Conservation (phyloP, 2,797 vertebrate species). For the Cyprinodon diabolis region DNA sequence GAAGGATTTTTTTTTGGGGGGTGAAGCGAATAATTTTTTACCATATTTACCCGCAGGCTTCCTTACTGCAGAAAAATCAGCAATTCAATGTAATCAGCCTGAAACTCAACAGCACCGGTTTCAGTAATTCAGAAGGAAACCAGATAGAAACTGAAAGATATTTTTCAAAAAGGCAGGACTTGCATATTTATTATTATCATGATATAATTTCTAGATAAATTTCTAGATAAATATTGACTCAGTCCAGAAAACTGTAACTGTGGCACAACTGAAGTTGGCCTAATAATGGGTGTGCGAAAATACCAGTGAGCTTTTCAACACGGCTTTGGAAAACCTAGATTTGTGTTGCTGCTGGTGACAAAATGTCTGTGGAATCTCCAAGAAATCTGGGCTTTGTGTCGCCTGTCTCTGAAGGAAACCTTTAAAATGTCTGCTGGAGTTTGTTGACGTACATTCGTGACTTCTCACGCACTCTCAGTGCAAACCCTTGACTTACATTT, state of each 20-base stretch:
- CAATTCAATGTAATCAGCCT: too few relatives aligned
- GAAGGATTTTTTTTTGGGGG: too few relatives aligned
- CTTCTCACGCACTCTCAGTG: constrained; percentile 22
- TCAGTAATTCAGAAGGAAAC: neutral
- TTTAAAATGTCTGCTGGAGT: neutral
- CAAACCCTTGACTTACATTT: constrained; percentile 28
- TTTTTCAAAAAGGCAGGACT: neutral
- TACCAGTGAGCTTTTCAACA: neutral
- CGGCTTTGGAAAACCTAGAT: neutral
- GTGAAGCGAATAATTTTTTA: too few relatives aligned
- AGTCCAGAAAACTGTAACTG: neutral
- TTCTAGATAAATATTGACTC: too few relatives aligned
- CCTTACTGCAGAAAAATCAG: neutral
- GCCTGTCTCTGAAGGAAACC: constrained; percentile 11
- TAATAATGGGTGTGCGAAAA: neutral
- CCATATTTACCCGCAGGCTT: neutral
- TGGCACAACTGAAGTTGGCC: neutral
- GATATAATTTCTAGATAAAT: too few relatives aligned
- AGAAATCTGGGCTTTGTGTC: neutral
- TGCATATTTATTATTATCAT: neutral
- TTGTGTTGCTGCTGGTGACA: neutral
- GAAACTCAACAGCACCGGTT: too few relatives aligned
- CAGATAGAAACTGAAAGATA: neutral
- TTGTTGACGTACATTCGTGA: constrained; percentile 12
- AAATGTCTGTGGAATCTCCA: neutral